A percentile compares a stretch with the other conserved stretches of the same genome.
Conservation (phyloP, 1,140 invertebrate genomes). For the Hylaeus anthracinus region DNA sequence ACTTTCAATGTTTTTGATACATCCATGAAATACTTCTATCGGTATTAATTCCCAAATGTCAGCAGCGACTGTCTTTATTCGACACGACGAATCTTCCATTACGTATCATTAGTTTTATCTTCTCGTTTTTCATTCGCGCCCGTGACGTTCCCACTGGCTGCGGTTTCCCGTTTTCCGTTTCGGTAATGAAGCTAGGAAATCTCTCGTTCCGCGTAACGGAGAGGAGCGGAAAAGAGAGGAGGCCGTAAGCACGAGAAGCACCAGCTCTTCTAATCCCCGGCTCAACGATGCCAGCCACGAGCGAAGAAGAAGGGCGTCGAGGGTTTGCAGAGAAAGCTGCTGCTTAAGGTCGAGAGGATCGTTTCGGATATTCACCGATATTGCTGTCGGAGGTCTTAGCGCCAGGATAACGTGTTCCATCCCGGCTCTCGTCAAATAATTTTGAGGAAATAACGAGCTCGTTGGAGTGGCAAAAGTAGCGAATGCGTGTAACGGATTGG, state of each 20-base stretch:
- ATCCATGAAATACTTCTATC: no score
- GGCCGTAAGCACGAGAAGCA: background rate
- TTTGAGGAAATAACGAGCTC: background rate
- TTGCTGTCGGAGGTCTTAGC: conserved; percentile 2
- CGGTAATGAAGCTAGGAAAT: conserved; percentile 35
- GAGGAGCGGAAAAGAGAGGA: background rate
- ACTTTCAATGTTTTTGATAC: no score
- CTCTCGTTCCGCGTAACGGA: conserved; percentile 9
- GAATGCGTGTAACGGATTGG: background rate
- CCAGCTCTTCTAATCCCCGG: conserved; percentile 47
- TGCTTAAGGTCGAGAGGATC: background rate
- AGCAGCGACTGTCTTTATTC: background rate
- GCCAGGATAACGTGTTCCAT: background rate
- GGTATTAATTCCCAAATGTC: no score
- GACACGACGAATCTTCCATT: background rate
- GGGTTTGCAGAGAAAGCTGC: background rate
- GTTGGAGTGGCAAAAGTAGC: background rate
- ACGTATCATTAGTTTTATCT: conserved; percentile 15
- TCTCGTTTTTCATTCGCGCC: background rate
- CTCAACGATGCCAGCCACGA: conserved; percentile 17
- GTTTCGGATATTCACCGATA: conserved; percentile 46
- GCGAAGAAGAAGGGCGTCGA: background rate
- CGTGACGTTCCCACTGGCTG: no score
- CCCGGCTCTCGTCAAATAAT: conserved; percentile 34
- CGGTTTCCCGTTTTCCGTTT: conserved; percentile 18